These are phyloP conservation scores for Phrynocephalus guinanensis DNA, from an alignment of 2,797 vertebrate species.

Conservation along the genomic window DNA sequence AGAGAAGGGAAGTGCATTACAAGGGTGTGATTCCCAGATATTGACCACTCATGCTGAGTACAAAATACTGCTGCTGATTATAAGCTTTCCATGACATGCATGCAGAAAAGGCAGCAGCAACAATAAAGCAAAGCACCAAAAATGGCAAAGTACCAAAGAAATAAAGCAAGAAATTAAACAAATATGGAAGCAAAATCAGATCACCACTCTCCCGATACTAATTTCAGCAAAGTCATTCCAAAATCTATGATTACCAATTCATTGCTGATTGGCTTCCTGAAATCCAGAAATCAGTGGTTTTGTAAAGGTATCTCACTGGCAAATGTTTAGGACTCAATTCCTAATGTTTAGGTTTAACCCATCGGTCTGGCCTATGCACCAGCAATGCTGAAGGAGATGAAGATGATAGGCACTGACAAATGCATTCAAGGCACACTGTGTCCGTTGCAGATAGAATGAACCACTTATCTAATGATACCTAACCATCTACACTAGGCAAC, in stretches of 20 bases:
- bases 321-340: not conserved
- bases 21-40: slow-evolving; percentile 12
- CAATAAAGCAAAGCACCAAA: not conserved
- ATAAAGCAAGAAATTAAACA: too few species aligned
- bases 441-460: not conserved
- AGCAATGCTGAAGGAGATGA: too few species aligned
- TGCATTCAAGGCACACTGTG: not conserved
- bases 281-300: too few species aligned
- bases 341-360: not conserved
- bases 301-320: too few species aligned
- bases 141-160: too few species aligned
- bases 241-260: too few species aligned
- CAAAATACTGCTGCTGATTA: not conserved
- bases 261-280: too few species aligned
- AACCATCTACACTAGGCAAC: not conserved
- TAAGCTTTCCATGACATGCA: slow-evolving; percentile 34
- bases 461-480: slow-evolving; percentile 17
- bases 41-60: not conserved
- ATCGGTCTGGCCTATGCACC: too few species aligned
- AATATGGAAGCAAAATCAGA: too few species aligned
- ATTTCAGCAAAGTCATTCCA: too few species aligned
- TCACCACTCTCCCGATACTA: too few species aligned
- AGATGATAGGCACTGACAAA: not conserved
- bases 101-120: slow-evolving; percentile 10
- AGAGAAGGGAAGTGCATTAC: slow-evolving; percentile 32